These are phyloP conservation scores for Engystomops pustulosus DNA, from an alignment of 2,113 vertebrate genomes.

Conservation along the genomic window DNA sequence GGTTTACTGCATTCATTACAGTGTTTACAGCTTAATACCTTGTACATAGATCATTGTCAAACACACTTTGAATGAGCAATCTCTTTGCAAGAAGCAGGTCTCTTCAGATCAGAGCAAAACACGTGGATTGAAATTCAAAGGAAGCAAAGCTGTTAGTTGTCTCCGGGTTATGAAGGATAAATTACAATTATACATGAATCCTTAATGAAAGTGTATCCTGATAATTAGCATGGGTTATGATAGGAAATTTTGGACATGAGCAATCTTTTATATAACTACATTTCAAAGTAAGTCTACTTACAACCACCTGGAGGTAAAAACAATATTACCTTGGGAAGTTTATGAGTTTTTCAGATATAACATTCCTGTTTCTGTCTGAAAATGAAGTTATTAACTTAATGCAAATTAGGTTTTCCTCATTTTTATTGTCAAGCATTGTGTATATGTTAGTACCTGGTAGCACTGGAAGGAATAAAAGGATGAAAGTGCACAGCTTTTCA, in stretches of 20 bases:
- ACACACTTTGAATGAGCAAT: slow-evolving; percentile 20
- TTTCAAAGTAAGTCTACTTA: too few relatives aligned
- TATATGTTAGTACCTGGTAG: too few relatives aligned
- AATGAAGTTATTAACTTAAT: too few relatives aligned
- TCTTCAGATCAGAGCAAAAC: slow-evolving; percentile 21
- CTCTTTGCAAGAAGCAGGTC: background rate
- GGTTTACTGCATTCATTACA: slow-evolving; percentile 42
- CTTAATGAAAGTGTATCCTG: background rate
- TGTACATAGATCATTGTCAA: slow-evolving; percentile 34
- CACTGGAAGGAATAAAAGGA: too few relatives aligned
- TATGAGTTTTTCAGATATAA: too few relatives aligned
- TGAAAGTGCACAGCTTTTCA: too few relatives aligned
- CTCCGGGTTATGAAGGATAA: background rate
- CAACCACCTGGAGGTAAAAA: too few relatives aligned
- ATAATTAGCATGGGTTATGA: background rate
- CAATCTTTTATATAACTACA: background rate
- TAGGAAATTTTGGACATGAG: background rate
- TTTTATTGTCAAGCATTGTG: too few relatives aligned
- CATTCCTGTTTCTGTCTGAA: too few relatives aligned
- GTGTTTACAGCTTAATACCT: slow-evolving; percentile 30
- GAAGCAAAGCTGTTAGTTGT: background rate
- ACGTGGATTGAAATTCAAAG: background rate
- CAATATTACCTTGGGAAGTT: too few relatives aligned
- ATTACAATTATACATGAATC: background rate
- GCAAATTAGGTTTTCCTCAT: too few relatives aligned